phyloP scores from a whole-genome alignment of 2,113 vertebrate genomes.

The Lampris megalopsis region DNA sequence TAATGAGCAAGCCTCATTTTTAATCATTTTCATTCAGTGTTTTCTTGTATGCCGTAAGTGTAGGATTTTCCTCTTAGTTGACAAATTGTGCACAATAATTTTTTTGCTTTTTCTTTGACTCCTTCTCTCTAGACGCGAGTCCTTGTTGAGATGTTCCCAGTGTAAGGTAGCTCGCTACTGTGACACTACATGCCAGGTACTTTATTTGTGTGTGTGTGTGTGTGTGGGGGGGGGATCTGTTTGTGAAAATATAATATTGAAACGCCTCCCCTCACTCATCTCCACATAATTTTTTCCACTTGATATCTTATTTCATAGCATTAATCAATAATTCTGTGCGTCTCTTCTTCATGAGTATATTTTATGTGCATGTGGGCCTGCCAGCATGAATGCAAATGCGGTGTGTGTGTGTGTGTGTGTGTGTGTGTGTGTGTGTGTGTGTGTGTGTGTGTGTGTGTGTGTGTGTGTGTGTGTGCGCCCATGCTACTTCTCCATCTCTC shows the following conservation, averaged over 20 bases:
- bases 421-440: background rate
- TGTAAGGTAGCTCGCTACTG: constrained; percentile 94
- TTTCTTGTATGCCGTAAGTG: background rate
- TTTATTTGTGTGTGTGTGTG: background rate
- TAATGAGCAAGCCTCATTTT: background rate
- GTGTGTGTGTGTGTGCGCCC: constrained; percentile 7
- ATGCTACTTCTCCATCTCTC: constrained; percentile 16
- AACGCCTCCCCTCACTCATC: background rate
- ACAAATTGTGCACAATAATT: constrained; percentile 12
- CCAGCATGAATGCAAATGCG: too few species aligned
- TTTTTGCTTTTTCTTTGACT: background rate
- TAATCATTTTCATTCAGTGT: background rate
- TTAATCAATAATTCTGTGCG: too few species aligned
- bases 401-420: background rate
- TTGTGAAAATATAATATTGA: background rate
- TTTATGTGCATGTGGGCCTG: too few species aligned
- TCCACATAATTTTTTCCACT: background rate
- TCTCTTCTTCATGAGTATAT: too few species aligned
- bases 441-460: constrained; percentile 5
- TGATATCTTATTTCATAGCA: too few species aligned
- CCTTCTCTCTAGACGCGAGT: constrained; percentile 80
- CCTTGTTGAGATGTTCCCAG: constrained; percentile 90
- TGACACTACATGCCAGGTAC: constrained; percentile 90
- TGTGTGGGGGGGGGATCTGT: background rate
- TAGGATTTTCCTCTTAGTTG: constrained; percentile 1